phyloP scores from a whole-genome alignment of 2,888 invertebrate species.

The Sarcophaga caerulescens region DNA sequence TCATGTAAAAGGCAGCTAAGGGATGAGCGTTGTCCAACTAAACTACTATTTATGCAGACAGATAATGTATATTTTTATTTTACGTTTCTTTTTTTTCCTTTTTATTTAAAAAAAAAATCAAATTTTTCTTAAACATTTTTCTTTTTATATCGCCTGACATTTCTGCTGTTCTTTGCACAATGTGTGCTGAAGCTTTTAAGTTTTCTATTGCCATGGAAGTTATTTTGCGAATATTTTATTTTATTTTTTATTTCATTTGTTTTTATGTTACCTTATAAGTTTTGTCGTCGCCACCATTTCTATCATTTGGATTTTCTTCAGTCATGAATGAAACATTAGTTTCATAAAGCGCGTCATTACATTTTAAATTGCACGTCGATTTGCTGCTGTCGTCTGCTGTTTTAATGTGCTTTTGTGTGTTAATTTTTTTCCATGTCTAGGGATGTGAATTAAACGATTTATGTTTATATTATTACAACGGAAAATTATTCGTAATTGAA shows the following conservation, averaged over 20 bases:
- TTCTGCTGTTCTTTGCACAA: too few species aligned
- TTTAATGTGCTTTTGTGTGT: too few species aligned
- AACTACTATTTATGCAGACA: neutral
- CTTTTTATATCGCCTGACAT: too few species aligned
- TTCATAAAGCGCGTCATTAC: constrained; percentile 57
- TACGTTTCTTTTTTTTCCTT: too few species aligned
- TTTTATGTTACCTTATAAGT: too few species aligned
- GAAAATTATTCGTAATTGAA: too few species aligned
- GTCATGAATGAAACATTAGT: constrained; percentile 41
- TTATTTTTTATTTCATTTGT: neutral
- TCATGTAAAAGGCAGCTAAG: neutral
- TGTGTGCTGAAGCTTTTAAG: neutral
- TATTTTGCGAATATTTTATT: neutral
- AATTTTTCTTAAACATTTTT: too few species aligned
- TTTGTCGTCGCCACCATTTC: too few species aligned
- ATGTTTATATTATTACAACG: too few species aligned
- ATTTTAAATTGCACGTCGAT: constrained; percentile 55
- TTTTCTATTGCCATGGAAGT: neutral
- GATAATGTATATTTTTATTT: neutral
- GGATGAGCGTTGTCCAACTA: constrained; percentile 4
- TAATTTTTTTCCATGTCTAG: too few species aligned
- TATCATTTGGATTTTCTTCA: neutral
- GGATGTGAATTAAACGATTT: too few species aligned
- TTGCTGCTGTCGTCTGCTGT: constrained; percentile 33
- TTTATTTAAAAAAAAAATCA: neutral